Conservation (phyloP, 2,888 invertebrate species). For the Eupithecia tripunctaria region DNA sequence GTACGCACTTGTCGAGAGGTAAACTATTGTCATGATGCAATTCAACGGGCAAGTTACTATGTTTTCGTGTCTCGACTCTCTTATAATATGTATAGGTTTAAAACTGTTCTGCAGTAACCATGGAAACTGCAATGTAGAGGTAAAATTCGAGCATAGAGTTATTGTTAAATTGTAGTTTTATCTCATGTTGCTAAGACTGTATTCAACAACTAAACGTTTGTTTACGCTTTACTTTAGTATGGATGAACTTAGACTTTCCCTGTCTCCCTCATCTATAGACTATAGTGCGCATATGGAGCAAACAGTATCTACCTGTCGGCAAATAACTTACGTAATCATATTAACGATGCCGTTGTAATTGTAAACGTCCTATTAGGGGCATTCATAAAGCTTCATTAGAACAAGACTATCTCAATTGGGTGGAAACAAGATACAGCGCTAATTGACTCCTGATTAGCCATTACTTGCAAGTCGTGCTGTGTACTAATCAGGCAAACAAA, state of each 20-base stretch:
- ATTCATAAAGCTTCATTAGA: conserved; percentile 68
- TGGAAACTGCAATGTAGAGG: background rate
- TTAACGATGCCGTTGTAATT: conserved; percentile 46
- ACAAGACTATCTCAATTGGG: conserved; percentile 71
- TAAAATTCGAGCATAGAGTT: background rate
- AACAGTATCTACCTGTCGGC: background rate
- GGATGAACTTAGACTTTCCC: background rate
- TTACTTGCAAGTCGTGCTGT: conserved; percentile 27
- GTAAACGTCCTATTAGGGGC: conserved; percentile 65
- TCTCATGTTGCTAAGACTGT: background rate
- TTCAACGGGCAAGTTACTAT: background rate
- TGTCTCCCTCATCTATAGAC: background rate
- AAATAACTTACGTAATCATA: conserved; percentile 43
- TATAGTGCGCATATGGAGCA: background rate
- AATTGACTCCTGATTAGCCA: conserved; percentile 46
- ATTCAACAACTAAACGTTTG: background rate
- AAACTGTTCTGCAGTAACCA: background rate
- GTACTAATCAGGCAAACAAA: conserved; percentile 15
- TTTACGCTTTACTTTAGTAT: background rate
- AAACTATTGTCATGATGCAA: conserved; percentile 8
- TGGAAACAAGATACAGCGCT: conserved; percentile 52
- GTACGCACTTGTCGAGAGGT: conserved; percentile 4
- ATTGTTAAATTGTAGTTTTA: background rate
- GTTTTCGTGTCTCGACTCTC: background rate
- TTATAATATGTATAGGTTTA: background rate